Percentiles rank a stretch among this genome's conserved stretches.
phyloP scores from a whole-genome alignment of 2,888 invertebrate species.

The Limnephilus rhombicus region DNA sequence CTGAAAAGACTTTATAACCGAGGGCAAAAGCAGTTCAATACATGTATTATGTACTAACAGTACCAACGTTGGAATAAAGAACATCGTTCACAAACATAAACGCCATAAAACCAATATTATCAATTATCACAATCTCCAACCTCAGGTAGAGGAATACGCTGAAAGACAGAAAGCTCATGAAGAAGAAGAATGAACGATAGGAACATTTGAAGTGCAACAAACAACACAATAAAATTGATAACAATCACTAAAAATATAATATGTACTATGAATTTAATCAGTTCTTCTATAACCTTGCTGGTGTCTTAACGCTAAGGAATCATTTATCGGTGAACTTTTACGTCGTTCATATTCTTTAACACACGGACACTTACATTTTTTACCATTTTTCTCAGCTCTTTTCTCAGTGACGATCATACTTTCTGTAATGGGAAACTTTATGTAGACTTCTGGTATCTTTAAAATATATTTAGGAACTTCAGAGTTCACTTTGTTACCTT shows the following conservation, averaged over 20 bases:
- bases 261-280: neutral
- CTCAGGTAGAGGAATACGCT: neutral
- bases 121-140: neutral
- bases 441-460: constrained; percentile 51
- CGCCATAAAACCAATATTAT: neutral
- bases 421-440: constrained; percentile 55
- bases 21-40: neutral
- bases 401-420: constrained; percentile 45
- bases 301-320: constrained; percentile 39
- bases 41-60: neutral
- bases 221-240: neutral
- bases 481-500: neutral
- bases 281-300: constrained; percentile 41
- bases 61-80: neutral
- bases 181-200: neutral
- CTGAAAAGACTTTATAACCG: neutral
- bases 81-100: neutral
- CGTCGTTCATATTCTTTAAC: neutral
- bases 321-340: neutral
- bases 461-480: constrained; percentile 39
- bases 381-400: constrained; percentile 22
- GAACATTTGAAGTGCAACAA: neutral
- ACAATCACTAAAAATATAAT: neutral
- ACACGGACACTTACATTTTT: neutral
- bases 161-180: neutral